Evolutionary conservation across 2,888 invertebrate genomes (phyloP).

Genomic region (Leptinotarsa juncta): DNA sequence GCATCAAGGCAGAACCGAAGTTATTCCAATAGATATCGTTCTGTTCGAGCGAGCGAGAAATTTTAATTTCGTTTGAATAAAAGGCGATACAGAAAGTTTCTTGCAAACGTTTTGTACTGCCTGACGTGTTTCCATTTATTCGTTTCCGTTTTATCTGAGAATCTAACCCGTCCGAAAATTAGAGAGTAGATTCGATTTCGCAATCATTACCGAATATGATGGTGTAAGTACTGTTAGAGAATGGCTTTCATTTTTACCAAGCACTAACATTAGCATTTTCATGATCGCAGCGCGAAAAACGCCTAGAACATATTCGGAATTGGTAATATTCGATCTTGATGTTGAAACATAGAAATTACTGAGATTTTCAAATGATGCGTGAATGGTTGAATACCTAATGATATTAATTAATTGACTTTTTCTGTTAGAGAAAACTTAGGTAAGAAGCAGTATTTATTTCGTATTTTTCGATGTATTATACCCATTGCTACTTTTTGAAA

Average conservation of each 20-base stretch:
- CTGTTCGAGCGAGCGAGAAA: background rate
- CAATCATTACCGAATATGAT: constrained; percentile 44
- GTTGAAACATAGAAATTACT: background rate
- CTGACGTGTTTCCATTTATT: background rate
- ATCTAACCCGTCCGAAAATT: constrained; percentile 35
- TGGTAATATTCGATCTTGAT: background rate
- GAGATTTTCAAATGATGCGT: background rate
- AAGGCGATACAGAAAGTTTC: background rate
- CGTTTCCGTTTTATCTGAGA: background rate
- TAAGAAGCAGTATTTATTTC: no score
- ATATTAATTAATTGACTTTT: background rate
- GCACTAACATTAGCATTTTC: constrained; percentile 37
- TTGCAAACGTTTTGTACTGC: background rate
- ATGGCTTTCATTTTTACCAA: constrained; percentile 40
- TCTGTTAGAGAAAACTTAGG: no score
- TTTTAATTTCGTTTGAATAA: background rate
- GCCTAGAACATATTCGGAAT: background rate
- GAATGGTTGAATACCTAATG: background rate
- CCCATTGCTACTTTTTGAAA: no score
- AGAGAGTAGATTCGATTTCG: constrained; percentile 44
- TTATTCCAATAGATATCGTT: constrained; percentile 38
- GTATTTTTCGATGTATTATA: no score
- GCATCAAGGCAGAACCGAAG: constrained; percentile 46
- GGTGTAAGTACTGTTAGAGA: constrained; percentile 38
- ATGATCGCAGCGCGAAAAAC: constrained; percentile 23